Evolutionary conservation across 2,888 invertebrate species (phyloP).

Genomic region (Dorcus parallelipipedus): DNA sequence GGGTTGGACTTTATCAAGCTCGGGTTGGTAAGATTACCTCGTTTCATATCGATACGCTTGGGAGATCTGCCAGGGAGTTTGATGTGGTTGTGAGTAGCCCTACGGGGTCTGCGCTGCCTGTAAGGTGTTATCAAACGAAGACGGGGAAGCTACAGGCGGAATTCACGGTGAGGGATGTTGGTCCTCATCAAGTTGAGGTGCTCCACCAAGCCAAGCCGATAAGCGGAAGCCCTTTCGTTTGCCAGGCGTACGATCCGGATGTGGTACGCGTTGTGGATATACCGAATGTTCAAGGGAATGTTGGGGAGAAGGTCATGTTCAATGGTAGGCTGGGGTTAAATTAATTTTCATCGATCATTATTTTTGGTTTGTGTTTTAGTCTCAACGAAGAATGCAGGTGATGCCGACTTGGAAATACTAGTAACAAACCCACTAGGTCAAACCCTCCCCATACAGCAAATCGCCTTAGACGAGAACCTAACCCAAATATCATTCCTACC

Average conservation of each 20-base stretch:
- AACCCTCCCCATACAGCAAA: slow-evolving; percentile 75
- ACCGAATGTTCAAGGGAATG: slow-evolving; percentile 71
- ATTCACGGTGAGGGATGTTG: slow-evolving; percentile 78
- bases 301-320: slow-evolving; percentile 79
- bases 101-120: slow-evolving; percentile 47
- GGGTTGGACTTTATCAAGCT: slow-evolving; percentile 81
- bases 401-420: slow-evolving; percentile 81
- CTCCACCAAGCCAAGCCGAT: slow-evolving; percentile 86
- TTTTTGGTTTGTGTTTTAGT: slow-evolving; percentile 52
- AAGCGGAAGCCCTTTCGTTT: slow-evolving; percentile 89
- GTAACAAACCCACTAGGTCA: slow-evolving; percentile 86
- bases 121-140: slow-evolving; percentile 90
- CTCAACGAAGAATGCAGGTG: slow-evolving; percentile 76
- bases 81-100: slow-evolving; percentile 75
- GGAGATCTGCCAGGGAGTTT: slow-evolving; percentile 81
- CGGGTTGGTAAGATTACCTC: slow-evolving; percentile 77
- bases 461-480: slow-evolving; percentile 63
- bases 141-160: slow-evolving; percentile 94
- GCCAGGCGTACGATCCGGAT: slow-evolving; percentile 87
- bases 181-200: slow-evolving; percentile 72
- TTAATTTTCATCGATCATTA: background rate
- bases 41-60: slow-evolving; percentile 85
- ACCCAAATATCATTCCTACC: slow-evolving; percentile 82
- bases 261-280: slow-evolving; percentile 76
- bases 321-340: slow-evolving; percentile 57